Conservation (phyloP, 2,888 invertebrate species). For the Cheilosia variabilis region DNA sequence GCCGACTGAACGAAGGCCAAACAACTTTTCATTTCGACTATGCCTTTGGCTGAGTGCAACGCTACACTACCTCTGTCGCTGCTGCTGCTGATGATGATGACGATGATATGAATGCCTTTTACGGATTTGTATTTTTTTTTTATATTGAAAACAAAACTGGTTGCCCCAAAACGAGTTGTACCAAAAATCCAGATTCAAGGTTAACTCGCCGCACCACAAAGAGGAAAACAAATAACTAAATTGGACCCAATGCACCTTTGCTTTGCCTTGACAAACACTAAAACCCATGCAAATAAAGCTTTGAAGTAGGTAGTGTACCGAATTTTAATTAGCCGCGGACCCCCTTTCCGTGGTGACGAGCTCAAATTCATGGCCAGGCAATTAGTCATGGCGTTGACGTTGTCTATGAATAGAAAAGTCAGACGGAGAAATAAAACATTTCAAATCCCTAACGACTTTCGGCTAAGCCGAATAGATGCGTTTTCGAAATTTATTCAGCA, state of each 20-base stretch:
- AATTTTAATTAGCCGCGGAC: conserved; percentile 46
- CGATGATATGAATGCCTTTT: neutral
- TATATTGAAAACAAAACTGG: conserved; percentile 57
- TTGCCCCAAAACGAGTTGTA: conserved; percentile 58
- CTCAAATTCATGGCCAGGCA: conserved; percentile 8
- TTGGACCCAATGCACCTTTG: conserved; percentile 55
- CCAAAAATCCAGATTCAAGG: conserved; percentile 52
- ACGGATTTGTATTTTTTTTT: neutral
- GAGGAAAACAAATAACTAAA: conserved; percentile 33
- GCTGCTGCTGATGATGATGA: conserved; percentile 15
- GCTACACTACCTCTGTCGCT: conserved; percentile 16
- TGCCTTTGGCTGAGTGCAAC: conserved; percentile 37
- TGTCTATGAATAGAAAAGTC: neutral
- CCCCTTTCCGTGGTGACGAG: conserved; percentile 2
- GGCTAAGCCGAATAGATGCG: too few species aligned
- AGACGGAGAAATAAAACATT: too few species aligned
- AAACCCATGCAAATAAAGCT: conserved; percentile 43
- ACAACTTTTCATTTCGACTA: conserved; percentile 58
- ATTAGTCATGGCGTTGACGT: conserved; percentile 14
- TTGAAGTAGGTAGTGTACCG: conserved; percentile 39
- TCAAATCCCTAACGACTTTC: too few species aligned
- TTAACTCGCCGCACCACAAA: conserved; percentile 37
- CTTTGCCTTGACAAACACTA: conserved; percentile 19
- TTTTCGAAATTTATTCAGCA: neutral
- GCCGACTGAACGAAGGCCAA: conserved; percentile 43